Conservation (phyloP, 2,113 vertebrate species). For the Burhinus bistriatus region DNA sequence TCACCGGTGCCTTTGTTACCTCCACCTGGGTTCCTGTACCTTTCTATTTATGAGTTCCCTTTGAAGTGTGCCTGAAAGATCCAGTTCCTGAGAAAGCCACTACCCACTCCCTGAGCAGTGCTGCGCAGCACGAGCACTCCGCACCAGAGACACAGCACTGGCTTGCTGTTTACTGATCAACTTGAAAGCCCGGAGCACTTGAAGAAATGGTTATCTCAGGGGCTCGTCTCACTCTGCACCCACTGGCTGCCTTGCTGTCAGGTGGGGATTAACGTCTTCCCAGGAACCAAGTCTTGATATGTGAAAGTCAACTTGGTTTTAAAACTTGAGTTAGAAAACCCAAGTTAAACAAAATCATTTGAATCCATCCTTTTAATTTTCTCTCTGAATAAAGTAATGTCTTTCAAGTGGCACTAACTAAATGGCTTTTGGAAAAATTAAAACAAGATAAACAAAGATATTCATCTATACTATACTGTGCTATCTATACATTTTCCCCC, state of each 20-base stretch:
- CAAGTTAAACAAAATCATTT: not conserved
- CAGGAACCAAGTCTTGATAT: not conserved
- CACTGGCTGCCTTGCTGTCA: not conserved
- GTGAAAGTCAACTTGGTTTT: not conserved
- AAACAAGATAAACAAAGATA: not conserved
- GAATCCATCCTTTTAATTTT: not conserved
- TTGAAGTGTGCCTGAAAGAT: not conserved
- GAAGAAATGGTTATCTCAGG: not conserved
- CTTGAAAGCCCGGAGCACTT: not conserved
- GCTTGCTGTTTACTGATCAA: not conserved
- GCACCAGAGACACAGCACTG: not conserved
- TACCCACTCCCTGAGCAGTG: not conserved
- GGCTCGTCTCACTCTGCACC: not conserved
- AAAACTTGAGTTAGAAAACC: not conserved
- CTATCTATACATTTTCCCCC: not conserved
- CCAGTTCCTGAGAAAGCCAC: not conserved
- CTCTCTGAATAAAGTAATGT: not conserved
- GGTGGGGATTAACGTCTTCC: not conserved
- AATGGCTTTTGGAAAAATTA: not conserved
- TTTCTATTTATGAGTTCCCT: not conserved
- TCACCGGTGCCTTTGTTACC: not conserved
- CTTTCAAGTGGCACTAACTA: not conserved
- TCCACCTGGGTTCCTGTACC: not conserved
- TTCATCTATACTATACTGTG: not conserved
- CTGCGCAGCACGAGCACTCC: rapidly evolving